Percentiles rank a stretch among this genome's conserved stretches.
Conservation (phyloP, 1,140 invertebrate genomes). For the Cydia amplana region DNA sequence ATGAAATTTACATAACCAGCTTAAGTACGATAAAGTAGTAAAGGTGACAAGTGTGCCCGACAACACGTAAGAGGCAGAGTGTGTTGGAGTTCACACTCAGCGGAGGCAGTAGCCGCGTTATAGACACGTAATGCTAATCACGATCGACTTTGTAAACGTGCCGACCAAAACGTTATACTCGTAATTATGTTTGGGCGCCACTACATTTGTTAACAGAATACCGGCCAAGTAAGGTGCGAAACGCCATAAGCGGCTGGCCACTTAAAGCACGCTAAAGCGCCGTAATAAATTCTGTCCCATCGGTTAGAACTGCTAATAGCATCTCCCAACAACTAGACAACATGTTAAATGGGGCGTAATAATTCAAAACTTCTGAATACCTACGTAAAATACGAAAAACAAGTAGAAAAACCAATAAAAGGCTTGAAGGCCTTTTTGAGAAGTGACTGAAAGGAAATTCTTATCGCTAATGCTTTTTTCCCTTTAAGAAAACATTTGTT, state of each 20-base stretch:
- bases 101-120: slow-evolving; percentile 46
- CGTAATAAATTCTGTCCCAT: slow-evolving; percentile 58
- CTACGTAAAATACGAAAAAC: slow-evolving; percentile 28
- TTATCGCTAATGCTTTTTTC: slow-evolving; percentile 31
- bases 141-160: slow-evolving; percentile 49
- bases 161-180: slow-evolving; percentile 57
- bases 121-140: slow-evolving; percentile 63
- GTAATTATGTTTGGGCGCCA: slow-evolving; percentile 55
- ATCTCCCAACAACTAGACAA: slow-evolving; percentile 45
- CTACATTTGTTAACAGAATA: slow-evolving; percentile 38
- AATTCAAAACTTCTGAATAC: slow-evolving; percentile 31
- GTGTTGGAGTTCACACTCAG: slow-evolving; percentile 17
- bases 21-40: background rate
- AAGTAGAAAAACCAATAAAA: slow-evolving; percentile 31
- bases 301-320: slow-evolving; percentile 56
- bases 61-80: background rate
- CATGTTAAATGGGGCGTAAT: slow-evolving; percentile 42
- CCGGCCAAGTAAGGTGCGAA: slow-evolving; percentile 47
- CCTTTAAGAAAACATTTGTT: slow-evolving; percentile 30
- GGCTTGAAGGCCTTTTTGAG: slow-evolving; percentile 31
- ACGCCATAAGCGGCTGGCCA: slow-evolving; percentile 61
- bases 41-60: slow-evolving; percentile 24
- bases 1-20: slow-evolving; percentile 30
- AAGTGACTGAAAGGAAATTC: slow-evolving; percentile 32
- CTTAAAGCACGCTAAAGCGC: slow-evolving; percentile 52